Percentiles rank a stretch among this genome's conserved stretches.
phyloP scores from a whole-genome alignment of 2,113 vertebrate species.

The Geococcyx californianus region DNA sequence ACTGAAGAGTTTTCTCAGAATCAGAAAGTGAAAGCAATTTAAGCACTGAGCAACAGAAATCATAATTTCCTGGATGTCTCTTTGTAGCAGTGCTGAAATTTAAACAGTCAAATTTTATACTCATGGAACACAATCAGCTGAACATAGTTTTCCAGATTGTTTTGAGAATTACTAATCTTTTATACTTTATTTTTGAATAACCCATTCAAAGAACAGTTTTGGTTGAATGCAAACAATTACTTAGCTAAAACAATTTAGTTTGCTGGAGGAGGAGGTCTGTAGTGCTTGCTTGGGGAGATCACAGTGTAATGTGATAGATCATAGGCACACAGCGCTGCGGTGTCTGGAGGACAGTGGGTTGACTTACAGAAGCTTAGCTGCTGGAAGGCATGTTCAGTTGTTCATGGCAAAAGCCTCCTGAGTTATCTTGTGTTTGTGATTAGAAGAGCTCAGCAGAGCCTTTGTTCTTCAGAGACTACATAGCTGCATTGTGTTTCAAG shows the following conservation, averaged over 20 bases:
- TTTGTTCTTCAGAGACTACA: not conserved
- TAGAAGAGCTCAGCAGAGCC: not conserved
- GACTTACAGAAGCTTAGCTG: not conserved
- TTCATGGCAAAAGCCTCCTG: not conserved
- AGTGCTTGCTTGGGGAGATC: not conserved
- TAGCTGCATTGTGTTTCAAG: not conserved
- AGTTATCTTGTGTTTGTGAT: not conserved
- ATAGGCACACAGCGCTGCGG: not conserved
- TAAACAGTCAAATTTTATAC: not conserved
- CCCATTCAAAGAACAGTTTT: not conserved
- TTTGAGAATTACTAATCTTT: not conserved
- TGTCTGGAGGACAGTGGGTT: not conserved
- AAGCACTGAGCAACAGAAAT: not conserved
- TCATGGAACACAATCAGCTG: not conserved
- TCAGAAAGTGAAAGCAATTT: not conserved
- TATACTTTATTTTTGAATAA: not conserved
- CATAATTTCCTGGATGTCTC: not conserved
- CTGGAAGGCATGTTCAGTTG: not conserved
- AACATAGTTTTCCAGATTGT: not conserved
- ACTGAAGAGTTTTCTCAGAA: not conserved
- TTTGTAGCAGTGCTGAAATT: not conserved
- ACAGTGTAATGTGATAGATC: rapidly evolving
- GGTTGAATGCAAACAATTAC: not conserved
- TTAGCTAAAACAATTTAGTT: not conserved
- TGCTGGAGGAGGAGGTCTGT: not conserved